Evolutionary conservation across 2,888 invertebrate species (phyloP).

Genomic region (Drosophila conformis): DNA sequence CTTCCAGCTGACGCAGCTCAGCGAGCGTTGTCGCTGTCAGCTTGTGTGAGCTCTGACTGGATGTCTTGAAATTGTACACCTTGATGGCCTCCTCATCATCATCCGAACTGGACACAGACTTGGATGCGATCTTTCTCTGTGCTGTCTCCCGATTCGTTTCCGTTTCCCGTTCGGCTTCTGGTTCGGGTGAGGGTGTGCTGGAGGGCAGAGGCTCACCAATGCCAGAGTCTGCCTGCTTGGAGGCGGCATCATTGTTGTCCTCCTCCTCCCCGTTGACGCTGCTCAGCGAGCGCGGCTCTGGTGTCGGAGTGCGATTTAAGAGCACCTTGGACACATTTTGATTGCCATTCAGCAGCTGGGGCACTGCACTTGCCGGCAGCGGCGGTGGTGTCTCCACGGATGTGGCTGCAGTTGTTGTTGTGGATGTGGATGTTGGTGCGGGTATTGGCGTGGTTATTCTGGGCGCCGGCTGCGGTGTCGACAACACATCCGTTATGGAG

Average conservation of each 20-base stretch:
- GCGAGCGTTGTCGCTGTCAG: conserved; percentile 41
- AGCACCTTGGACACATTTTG: conserved; percentile 82
- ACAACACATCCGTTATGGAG: conserved; percentile 49
- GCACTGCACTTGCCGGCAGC: conserved; percentile 25
- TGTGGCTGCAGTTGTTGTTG: neutral
- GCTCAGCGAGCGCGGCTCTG: conserved; percentile 76
- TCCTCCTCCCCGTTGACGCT: conserved; percentile 54
- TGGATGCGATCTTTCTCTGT: neutral
- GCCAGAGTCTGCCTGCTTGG: conserved; percentile 83
- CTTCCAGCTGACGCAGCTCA: conserved; percentile 30
- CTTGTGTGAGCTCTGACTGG: conserved; percentile 79
- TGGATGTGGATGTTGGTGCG: neutral
- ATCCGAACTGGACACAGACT: conserved; percentile 83
- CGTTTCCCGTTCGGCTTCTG: conserved; percentile 9
- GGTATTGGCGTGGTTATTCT: conserved; percentile 59
- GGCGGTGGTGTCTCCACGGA: conserved; percentile 30
- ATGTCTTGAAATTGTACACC: conserved; percentile 84
- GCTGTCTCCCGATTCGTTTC: neutral
- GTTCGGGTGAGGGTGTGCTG: conserved; percentile 68
- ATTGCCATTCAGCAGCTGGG: conserved; percentile 29
- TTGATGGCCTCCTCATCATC: conserved; percentile 84
- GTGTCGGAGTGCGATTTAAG: conserved; percentile 82
- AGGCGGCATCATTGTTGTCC: conserved; percentile 76
- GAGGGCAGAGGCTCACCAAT: conserved; percentile 77
- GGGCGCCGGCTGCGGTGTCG: conserved; percentile 77